Conservation (phyloP, 1,140 invertebrate species). For the Leptoteleia sp. region DNA sequence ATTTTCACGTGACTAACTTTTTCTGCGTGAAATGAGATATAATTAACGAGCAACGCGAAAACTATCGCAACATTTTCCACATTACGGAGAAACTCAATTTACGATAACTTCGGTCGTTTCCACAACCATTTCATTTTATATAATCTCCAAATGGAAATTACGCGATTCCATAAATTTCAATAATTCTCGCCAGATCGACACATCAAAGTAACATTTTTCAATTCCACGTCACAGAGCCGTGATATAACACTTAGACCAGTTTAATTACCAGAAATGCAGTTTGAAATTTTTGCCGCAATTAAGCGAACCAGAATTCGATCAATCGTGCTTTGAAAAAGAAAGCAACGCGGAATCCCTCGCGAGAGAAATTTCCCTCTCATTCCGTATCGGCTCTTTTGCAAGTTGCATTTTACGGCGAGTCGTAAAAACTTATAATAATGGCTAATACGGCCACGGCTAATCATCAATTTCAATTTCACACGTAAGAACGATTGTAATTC, state of each 20-base stretch:
- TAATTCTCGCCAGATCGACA: background rate
- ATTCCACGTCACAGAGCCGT: background rate
- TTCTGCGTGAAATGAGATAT: too few species aligned
- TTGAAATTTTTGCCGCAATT: constrained; percentile 35
- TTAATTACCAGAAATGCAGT: constrained; percentile 24
- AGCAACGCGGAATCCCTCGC: background rate
- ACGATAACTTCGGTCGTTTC: too few species aligned
- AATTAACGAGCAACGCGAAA: too few species aligned
- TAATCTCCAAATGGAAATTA: background rate
- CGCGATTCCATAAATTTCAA: background rate
- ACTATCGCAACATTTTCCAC: too few species aligned
- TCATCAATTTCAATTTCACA: constrained; percentile 23
- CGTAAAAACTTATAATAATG: constrained; percentile 11
- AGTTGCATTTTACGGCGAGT: background rate
- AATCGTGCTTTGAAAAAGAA: constrained; percentile 16
- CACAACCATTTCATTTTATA: background rate
- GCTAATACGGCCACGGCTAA: constrained; percentile 8
- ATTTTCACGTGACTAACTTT: too few species aligned
- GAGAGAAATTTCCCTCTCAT: constrained; percentile 1
- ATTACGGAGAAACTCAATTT: too few species aligned
- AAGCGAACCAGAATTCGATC: constrained; percentile 28
- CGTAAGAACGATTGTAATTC: constrained; percentile 2
- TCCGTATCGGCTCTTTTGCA: constrained; percentile 3
- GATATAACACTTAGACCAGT: constrained; percentile 15
- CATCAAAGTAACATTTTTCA: constrained; percentile 6